Evolutionary conservation across 2,888 invertebrate genomes (phyloP), one percentile per base, ranked within the genome.

Genomic region (Megaustenia siamemsis): DNA sequence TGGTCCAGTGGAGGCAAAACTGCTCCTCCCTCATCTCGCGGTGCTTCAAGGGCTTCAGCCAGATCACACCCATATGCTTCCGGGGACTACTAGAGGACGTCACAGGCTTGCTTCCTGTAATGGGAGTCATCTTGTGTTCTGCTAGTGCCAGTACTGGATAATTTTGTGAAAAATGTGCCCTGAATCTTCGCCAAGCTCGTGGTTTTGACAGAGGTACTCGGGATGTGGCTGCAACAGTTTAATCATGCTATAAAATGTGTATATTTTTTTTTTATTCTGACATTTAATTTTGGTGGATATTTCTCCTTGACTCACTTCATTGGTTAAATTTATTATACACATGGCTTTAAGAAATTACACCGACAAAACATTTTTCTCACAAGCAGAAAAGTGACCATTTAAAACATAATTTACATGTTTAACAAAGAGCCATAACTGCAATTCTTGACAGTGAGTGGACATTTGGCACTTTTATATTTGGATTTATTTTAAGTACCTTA

Each of bases 41-140:
- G 82, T 69, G 82, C 73, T 40, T 49, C 82, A 24, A 53, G 81
- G 28, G 56, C 71, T 28, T 56, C 53, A 56, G 40, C 40, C 28
- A 49, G 82, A 12, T 71, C 82, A 10, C 82, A 82, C 73, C 82
- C 82, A 28, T 82, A 82, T 32, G 28, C 82, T 4, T 49, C 71
- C 1, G 53, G 73, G 21, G 71, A 68, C 18, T 77, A 77, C 40
- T 77, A 60, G 40, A 68, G 32, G 15, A 35, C 21, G 68, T 73
- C 45, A 49, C 73, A 49, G 32, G 21, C 18, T 1, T 49, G 35
- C 49, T 49, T 12, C 73, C 49, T 45, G 28, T 49, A 73, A 49
- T n/a, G 1, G 8, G 49, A 24, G 10, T 28, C 28, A 49, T 8
- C 18, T 18, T 66, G 15, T 68, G 45, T 66, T 43, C 32, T 43